Percentiles rank a stretch among this genome's conserved stretches.
These are phyloP conservation scores for Montipora cactus DNA, from an alignment of 64 coral and sea anemone species.

Conservation along the genomic window DNA sequence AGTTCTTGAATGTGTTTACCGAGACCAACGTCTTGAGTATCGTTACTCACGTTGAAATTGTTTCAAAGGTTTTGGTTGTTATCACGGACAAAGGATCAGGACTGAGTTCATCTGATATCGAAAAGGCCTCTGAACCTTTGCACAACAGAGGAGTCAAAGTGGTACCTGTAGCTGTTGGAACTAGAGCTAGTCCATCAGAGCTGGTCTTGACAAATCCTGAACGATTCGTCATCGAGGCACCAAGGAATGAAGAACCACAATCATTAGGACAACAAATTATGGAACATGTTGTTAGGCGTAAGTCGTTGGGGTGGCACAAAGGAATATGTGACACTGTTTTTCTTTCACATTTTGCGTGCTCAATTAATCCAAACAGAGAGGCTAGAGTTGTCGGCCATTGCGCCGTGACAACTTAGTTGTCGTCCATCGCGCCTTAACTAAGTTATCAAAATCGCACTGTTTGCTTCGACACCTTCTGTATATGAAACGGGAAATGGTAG, in stretches of 20 bases:
- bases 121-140: slow-evolving; percentile 49
- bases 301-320: not conserved
- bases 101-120: slow-evolving; percentile 49
- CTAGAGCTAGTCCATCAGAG: slow-evolving; percentile 34
- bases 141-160: slow-evolving; percentile 79
- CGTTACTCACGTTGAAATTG: not conserved
- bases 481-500: not conserved
- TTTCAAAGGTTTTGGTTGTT: slow-evolving; percentile 59
- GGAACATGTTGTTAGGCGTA: slow-evolving; percentile 74
- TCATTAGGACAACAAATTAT: slow-evolving; percentile 57
- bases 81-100: slow-evolving; percentile 77
- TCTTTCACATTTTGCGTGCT: too few species aligned
- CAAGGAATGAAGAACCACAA: slow-evolving; percentile 28
- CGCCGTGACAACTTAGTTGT: not conserved
- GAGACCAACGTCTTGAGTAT: not conserved
- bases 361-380: not conserved
- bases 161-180: slow-evolving; percentile 73
- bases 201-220: slow-evolving; percentile 58
- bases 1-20: too few species aligned
- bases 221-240: slow-evolving; percentile 35
- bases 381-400: not conserved
- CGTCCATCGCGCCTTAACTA: not conserved
- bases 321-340: not conserved
- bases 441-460: not conserved
- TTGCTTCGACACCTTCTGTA: not conserved